A percentile compares a stretch with the other conserved stretches of the same genome.
These are phyloP conservation scores for Anthophora plumipes DNA, from an alignment of 2,888 invertebrate species.

Conservation along the genomic window DNA sequence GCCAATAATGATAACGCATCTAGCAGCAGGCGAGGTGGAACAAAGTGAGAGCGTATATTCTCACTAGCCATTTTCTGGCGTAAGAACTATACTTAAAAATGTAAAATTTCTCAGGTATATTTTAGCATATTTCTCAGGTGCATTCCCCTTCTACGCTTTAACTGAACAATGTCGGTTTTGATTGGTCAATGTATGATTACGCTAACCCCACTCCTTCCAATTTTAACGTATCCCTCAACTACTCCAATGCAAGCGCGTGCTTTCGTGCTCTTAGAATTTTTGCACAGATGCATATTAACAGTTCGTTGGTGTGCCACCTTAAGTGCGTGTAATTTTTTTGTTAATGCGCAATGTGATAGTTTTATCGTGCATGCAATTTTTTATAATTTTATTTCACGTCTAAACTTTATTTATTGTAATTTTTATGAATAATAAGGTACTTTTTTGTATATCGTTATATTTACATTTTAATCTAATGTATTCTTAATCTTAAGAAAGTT, in stretches of 20 bases:
- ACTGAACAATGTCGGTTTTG: no score
- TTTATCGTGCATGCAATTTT: background rate
- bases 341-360: background rate
- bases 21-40: no score
- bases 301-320: background rate
- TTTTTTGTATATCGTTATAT: background rate
- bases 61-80: no score
- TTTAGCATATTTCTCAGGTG: no score
- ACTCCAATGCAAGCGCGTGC: background rate
- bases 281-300: no score
- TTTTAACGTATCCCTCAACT: background rate
- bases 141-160: no score
- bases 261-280: no score
- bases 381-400: background rate
- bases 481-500: conserved; percentile 13
- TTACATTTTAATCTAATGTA: background rate
- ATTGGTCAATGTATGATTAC: background rate
- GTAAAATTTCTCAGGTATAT: no score
- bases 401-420: background rate
- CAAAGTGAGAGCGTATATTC: no score
- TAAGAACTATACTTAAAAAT: no score
- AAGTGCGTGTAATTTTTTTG: background rate
- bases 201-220: background rate
- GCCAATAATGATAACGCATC: no score
- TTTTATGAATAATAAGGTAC: background rate